Evolutionary conservation across 2,888 invertebrate species (phyloP), one percentile per base, ranked within the genome.

Genomic region (Abrostola tripartita): DNA sequence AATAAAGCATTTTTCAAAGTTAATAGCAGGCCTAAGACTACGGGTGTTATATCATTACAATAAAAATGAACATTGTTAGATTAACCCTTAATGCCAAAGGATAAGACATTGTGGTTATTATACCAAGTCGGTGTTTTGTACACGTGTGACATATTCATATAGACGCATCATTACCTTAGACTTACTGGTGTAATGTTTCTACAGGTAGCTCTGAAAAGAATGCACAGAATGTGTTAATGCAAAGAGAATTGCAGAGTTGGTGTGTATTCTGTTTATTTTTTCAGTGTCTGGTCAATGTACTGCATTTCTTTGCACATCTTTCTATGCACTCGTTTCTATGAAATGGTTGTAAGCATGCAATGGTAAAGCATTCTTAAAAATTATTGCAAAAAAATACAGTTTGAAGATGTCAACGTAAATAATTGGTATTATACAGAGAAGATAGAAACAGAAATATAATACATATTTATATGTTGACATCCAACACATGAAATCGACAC

Each of bases 301-400:
- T 92, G 93, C 92, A 93, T 93, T 93, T 92, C 93, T 92, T 93
- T 92, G 91, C 93, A 88, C 88, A 90, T 90, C 82, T 90, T 92
- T 93, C 94, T 94, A 92, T 94, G 94, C 94, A 94, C 88, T 93
- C 92, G 76, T 90, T 94, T 93, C 92, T 82, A 72, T 78, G 60
- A 69, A 60, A 68, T 75, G 69, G 56, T 56, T 60, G 72, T 70
- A 62, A 78, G 79, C 87, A 89, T 88, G 88, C 88, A 84, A 74
- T 79, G 76, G 78, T 68, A 81, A 86, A 85, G 79, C 79, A 70
- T 71, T 76, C 74, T 76, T 82, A 82, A 81, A 78, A 65, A 67
- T 69, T 74, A 79, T 86, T 88, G 93, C 92, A 93, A 93, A 93
- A 92, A 93, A 92, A 92, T 92, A 92, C 93, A 93, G 93, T 86